Evolutionary conservation across 2,888 invertebrate species (phyloP), one percentile per base, ranked within the genome.

Genomic region (Polyploca ridens): DNA sequence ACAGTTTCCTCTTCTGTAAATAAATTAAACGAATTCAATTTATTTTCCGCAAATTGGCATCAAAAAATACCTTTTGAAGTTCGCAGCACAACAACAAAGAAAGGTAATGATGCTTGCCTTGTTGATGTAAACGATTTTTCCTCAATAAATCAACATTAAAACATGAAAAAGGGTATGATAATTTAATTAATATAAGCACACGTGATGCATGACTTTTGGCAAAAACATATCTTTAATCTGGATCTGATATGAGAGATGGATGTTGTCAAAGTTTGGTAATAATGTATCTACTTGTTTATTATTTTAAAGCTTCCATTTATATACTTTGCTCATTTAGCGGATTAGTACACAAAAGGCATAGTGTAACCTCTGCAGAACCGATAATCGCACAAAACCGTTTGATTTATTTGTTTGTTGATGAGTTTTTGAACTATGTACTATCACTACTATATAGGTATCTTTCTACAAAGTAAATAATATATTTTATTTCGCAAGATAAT

Each of bases 21-120:
- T 49, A n/a, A 49, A 49, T 13, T 10, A 0, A 8, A n/a, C n/a
- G 7, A 49, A 54, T 19, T 19, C 54, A 19, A 19, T 54, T 49
- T 16, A 16, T 49, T 54, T 14, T 54, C 3, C 54, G n/a, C 10
- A 54, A 16, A 54, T 54, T 54, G 19, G 54, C 19, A 19, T 54
- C 16, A 7, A 5, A 54, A 54, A 19, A 54, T n/a, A 54, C 54
- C 54, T 54, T 54, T 54, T 54, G 54, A 54, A 54, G 54, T 54
- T n/a, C 19, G 7, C 54, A 54, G 1, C 11, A 19, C 54, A 4
- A 10, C 3, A 54, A 54, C 54, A 54, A 54, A 54, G 54, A 10
- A 8, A 54, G 4, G 2, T 10, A 10, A 16, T 19, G 49, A 54
- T 6, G 46, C 46, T 13, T 44, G 44, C 14, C 44, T 44, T 49